Evolutionary conservation across 2,113 vertebrate species (phyloP), one percentile per base, ranked within the genome.

Genomic region (Embiotoca jacksoni): DNA sequence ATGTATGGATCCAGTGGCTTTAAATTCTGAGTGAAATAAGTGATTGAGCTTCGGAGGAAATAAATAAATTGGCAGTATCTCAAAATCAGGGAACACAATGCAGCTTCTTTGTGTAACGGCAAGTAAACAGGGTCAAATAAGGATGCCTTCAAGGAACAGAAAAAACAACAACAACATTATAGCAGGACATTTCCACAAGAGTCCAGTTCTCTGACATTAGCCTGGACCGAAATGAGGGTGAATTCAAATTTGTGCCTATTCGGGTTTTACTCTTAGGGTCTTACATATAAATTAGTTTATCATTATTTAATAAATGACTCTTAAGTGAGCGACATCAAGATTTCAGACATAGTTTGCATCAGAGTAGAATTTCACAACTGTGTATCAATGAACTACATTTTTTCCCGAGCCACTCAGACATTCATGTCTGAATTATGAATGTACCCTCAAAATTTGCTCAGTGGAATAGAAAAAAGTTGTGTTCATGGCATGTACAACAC

Each of bases 1-100:
- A 75, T 74, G 50, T 66, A 74, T 70, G 23, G 75, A 78, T 85
- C 49, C 31, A 30, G 31, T 50, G 37, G 58, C 53, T 75, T 83
- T 56, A 37, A 72, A 66, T 67, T 64, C 52, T 54, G 54, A 71
- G 23, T 23, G 60, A 50, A 58, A n/a, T 36, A 2, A 52, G 49
- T 4, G 16, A 7, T 23, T 14, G 37, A 58, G 60, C 8, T 3
- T 7, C 59, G 67, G 73, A 39, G 63, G 60, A 80, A 41, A 75
- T 56, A 2, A 35, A 66, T 49, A 50, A 63, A 67, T 3, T 56
- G n/a, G 59, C 9, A 15, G 50, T 39, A 47, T 65, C 47, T 50
- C 41, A 57, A 73, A 39, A 32, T 56, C 31, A 3, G 30, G 23
- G 65, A 71, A 15, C 36, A 35, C 0, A 49, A 32, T 58, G 39